phyloP scores from a whole-genome alignment of 2,113 vertebrate species.

The Myrmecobius fasciatus region DNA sequence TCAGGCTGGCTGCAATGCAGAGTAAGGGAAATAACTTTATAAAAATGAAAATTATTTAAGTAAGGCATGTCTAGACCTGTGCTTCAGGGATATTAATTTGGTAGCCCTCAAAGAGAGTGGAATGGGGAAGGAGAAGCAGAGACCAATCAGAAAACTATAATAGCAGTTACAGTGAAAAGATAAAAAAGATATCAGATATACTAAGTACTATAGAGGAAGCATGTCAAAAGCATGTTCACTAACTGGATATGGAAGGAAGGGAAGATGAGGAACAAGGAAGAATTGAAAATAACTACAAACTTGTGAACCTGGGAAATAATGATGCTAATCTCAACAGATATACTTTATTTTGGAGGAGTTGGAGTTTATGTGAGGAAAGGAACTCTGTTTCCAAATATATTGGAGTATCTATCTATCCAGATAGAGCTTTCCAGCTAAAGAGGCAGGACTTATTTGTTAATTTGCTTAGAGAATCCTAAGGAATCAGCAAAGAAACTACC shows the following conservation, averaged over 20 bases:
- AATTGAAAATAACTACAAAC: background rate
- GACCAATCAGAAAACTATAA: background rate
- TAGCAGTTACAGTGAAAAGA: background rate
- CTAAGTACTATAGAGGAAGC: background rate
- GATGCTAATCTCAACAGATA: too few species aligned
- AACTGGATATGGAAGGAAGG: too few species aligned
- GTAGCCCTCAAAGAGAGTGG: background rate
- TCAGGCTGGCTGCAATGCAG: background rate
- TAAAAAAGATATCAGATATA: background rate
- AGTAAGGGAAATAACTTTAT: background rate
- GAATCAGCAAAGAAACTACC: background rate
- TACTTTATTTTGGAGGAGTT: background rate
- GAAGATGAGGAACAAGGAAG: background rate
- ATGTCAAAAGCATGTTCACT: background rate
- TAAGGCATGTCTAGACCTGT: background rate
- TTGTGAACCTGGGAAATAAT: background rate
- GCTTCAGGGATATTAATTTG: background rate
- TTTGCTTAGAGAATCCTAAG: background rate
- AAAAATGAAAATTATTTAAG: background rate
- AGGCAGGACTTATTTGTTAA: background rate
- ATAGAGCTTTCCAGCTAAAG: background rate
- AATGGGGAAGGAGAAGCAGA: background rate
- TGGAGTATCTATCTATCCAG: background rate
- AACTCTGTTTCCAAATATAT: background rate
- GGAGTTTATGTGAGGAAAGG: background rate